Evolutionary conservation across 23 tunicate species (phyloP).

Genomic region (Halocynthia roretzi): DNA sequence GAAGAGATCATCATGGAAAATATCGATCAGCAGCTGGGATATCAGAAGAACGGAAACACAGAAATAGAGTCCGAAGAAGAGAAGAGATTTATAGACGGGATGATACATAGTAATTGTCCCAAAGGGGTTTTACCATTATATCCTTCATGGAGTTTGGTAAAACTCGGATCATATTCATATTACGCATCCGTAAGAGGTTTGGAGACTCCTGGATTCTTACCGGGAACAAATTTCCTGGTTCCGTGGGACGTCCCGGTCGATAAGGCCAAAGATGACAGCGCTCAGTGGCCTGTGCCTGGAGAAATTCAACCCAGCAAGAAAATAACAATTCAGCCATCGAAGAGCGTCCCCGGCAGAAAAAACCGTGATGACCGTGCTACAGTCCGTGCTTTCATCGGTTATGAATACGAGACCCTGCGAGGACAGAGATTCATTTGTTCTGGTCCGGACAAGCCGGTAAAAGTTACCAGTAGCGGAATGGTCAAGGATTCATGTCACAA

Average conservation of each 20-base stretch:
- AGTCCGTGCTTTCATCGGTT: conserved; percentile 77
- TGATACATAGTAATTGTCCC: conserved; percentile 60
- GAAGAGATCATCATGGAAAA: neutral
- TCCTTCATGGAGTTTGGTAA: conserved; percentile 80
- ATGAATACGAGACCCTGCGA: conserved; percentile 93
- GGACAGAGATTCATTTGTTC: conserved; percentile 95
- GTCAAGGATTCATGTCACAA: conserved; percentile 66
- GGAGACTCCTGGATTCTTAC: conserved; percentile 90
- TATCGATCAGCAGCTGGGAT: neutral
- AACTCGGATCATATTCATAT: conserved; percentile 39
- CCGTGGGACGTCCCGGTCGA: conserved; percentile 76
- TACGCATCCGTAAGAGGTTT: conserved; percentile 66
- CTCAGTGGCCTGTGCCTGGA: conserved; percentile 90
- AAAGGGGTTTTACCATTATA: conserved; percentile 78
- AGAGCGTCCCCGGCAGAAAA: conserved; percentile 23
- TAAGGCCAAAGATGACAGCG: conserved; percentile 44
- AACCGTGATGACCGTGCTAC: conserved; percentile 37
- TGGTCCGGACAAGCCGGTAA: conserved; percentile 76
- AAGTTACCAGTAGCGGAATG: conserved; percentile 63
- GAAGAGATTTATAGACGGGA: conserved; percentile 59
- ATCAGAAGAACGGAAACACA: neutral
- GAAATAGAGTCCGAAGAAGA: neutral
- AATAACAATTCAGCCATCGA: conserved; percentile 32
- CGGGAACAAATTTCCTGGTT: conserved; percentile 67
- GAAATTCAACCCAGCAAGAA: conserved; percentile 41